Conservation (phyloP, 2,797 vertebrate species). For the Rhinella marina region DNA sequence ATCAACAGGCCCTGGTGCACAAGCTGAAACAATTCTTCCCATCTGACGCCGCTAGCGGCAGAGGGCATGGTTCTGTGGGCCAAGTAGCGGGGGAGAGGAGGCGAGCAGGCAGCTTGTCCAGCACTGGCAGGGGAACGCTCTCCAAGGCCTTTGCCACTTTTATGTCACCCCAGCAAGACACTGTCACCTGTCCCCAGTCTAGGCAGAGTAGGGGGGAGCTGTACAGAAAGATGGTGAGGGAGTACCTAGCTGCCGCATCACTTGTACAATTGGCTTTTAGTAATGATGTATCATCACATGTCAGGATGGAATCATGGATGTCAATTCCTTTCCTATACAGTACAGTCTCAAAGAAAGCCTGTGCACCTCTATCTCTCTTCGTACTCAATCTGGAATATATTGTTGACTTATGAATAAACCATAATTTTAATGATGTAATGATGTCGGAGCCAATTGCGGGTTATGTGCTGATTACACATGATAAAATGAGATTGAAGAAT, state of each 20-base stretch:
- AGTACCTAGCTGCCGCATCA: not conserved
- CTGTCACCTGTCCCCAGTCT: too few relatives aligned
- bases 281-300: not conserved
- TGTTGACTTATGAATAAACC: constrained; percentile 57
- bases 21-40: too few relatives aligned
- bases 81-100: too few relatives aligned
- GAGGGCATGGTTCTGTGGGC: too few relatives aligned
- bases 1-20: too few relatives aligned
- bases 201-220: too few relatives aligned
- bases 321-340: not conserved
- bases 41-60: too few relatives aligned
- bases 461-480: constrained; percentile 37
- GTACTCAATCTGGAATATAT: constrained; percentile 6
- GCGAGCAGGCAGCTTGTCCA: too few relatives aligned
- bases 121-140: too few relatives aligned
- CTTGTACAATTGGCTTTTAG: not conserved
- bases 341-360: not conserved
- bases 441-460: constrained; percentile 30
- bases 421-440: constrained; percentile 54
- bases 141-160: too few relatives aligned
- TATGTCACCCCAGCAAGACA: too few relatives aligned
- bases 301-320: not conserved
- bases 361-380: not conserved
- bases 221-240: too few relatives aligned
- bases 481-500: constrained; percentile 13